These are phyloP conservation scores for Phalacrocorax brasilianus DNA, from an alignment of 2,113 vertebrate species.

Conservation along the genomic window DNA sequence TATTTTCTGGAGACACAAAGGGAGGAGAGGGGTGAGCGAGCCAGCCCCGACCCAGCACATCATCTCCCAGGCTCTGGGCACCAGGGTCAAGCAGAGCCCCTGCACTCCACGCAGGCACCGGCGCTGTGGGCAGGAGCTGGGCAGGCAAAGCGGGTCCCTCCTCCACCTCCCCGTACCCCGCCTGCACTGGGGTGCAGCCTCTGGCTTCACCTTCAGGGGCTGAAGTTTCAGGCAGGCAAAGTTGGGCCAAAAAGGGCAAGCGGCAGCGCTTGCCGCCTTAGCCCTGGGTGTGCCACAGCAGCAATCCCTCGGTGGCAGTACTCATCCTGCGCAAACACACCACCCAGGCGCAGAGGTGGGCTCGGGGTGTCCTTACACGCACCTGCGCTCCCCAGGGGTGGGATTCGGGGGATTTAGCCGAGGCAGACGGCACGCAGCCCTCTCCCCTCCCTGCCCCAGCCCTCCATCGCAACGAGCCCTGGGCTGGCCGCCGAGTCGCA, in stretches of 20 bases:
- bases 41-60: accelerated
- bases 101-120: background rate
- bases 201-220: background rate
- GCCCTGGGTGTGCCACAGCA: background rate
- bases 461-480: background rate
- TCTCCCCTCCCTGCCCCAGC: background rate
- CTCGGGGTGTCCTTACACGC: accelerated
- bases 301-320: background rate
- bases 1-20: constrained; percentile 86
- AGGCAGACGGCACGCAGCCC: background rate
- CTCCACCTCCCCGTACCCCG: accelerated
- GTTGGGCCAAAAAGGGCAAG: background rate
- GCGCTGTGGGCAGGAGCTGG: background rate
- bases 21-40: constrained; percentile 14
- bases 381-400: accelerated
- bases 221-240: background rate
- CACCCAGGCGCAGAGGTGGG: background rate
- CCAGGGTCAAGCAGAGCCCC: background rate
- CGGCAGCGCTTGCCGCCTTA: background rate
- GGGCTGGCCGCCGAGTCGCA: accelerated
- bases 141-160: background rate
- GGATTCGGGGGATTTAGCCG: background rate
- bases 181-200: background rate
- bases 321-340: background rate
- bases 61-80: background rate